Evolutionary conservation across 2,113 vertebrate species (phyloP).

Genomic region (Petrocephalus microphthalmus): DNA sequence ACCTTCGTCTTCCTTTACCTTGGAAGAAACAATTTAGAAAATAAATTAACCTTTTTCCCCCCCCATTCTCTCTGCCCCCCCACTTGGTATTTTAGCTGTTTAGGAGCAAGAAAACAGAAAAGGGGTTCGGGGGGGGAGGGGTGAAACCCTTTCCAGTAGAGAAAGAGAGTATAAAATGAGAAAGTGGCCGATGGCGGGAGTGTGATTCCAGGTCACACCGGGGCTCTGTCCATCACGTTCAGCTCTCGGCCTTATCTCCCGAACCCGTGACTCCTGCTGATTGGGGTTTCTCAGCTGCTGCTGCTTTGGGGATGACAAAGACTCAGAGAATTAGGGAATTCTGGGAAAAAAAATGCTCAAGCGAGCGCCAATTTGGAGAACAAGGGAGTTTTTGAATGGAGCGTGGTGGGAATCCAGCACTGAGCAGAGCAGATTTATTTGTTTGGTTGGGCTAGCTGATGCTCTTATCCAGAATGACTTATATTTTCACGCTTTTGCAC

Average conservation of each 20-base stretch:
- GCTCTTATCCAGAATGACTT: background rate
- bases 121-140: background rate
- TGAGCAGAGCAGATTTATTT: background rate
- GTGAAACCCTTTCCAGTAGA: background rate
- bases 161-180: conserved; percentile 5
- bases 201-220: background rate
- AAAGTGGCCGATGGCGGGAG: background rate
- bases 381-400: background rate
- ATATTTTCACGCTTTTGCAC: background rate
- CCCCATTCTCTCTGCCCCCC: background rate
- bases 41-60: conserved; percentile 8
- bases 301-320: conserved; percentile 4
- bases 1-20: conserved; percentile 16
- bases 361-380: background rate
- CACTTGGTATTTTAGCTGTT: background rate
- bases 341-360: conserved; percentile 9
- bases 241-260: background rate
- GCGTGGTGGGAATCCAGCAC: background rate
- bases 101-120: conserved; percentile 7
- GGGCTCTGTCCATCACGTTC: background rate
- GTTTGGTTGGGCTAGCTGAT: background rate
- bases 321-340: conserved; percentile 4
- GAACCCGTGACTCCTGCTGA: background rate
- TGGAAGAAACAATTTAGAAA: conserved; percentile 13
- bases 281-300: background rate